Base-by-base conservation (phyloP, 2,113 vertebrate species). In the Sitta europaea region DNA sequence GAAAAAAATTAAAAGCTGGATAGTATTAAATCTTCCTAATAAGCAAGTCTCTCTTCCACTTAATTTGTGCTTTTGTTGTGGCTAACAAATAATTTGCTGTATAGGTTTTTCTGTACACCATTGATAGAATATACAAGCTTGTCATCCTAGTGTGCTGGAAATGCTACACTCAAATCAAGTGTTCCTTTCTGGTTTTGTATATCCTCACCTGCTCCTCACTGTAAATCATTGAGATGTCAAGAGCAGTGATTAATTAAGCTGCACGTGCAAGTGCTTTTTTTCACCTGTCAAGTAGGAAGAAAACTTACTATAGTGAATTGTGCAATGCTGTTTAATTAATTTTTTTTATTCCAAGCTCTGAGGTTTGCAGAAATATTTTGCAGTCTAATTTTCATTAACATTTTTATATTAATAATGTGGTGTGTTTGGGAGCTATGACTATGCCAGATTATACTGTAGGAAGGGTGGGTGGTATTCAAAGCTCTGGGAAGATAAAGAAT, bases 201-300 rank as follows among this genome's bases (percentile, higher is more conserved):
- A 97, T 98, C 97, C 98, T 99, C 99, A 99, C 99, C 99, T 99
- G 99, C 99, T 98, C 98, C 98, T 97, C 98, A 98, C 98, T 98
- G 98, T 99, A 98, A 99, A 99, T 99, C 98, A 98, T 94, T 97
- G 98, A 98, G 97, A 98, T 92, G 98, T 99, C 98, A 99, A 99
- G 98, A 98, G 97, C 97, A 97, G 88, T 98, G 98, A 98, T 98
- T 99, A 98, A 99, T 99, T 98, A 98, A 98, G 96, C 98, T 98
- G 98, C 99, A 99, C 98, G 98, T 99, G 99, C 97, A 98, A 98
- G 97, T 97, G 98, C 96, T 98, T 98, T 98, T 98, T 98, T 98
- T 97, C 98, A 99, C 99, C 99, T 99, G 99, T 98, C 98, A 98
- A 97, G 95, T 93, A 90, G 97, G 97, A 97, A 97, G 95, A 97